Conservation (phyloP, 2,797 vertebrate genomes). For the Danio choprae region DNA sequence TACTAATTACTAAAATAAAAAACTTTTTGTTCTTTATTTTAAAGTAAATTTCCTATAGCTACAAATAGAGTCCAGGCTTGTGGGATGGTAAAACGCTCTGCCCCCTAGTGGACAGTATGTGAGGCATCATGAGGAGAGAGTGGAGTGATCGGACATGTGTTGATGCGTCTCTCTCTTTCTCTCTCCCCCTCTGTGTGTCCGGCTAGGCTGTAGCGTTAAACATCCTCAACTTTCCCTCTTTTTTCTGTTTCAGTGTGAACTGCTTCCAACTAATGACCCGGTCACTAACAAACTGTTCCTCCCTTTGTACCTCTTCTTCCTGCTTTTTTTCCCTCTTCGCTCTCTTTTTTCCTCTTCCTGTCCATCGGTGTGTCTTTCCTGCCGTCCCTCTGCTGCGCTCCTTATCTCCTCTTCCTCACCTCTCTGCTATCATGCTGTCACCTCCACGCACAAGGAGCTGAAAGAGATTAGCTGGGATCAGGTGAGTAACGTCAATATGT, state of each 20-base stretch:
- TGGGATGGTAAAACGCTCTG: slow-evolving; percentile 45
- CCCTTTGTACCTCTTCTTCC: slow-evolving; percentile 73
- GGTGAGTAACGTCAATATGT: slow-evolving; percentile 72
- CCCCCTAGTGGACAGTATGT: slow-evolving; percentile 34
- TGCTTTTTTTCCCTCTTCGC: slow-evolving; percentile 53
- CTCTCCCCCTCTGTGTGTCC: slow-evolving; percentile 68
- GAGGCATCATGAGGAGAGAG: slow-evolving; percentile 13
- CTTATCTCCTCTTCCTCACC: slow-evolving; percentile 66
- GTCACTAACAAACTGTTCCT: slow-evolving; percentile 84
- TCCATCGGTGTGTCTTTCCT: slow-evolving; percentile 57
- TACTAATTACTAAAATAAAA: too few relatives aligned
- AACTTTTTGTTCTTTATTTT: neutral
- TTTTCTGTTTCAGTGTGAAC: slow-evolving; percentile 81
- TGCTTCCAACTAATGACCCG: slow-evolving; percentile 82
- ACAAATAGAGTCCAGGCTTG: neutral
- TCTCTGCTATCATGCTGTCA: slow-evolving; percentile 62
- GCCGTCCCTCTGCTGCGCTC: slow-evolving; percentile 62
- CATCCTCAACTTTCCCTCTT: slow-evolving; percentile 76
- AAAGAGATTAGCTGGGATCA: slow-evolving; percentile 98
- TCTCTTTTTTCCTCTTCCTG: slow-evolving; percentile 60
- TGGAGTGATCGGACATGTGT: slow-evolving; percentile 41
- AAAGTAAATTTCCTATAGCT: neutral
- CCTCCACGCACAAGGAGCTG: slow-evolving; percentile 82
- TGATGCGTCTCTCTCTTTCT: slow-evolving; percentile 60
- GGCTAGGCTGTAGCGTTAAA: slow-evolving; percentile 76